A percentile compares a stretch with the other conserved stretches of the same genome.
Evolutionary conservation across 2,797 vertebrate genomes (phyloP).

Genomic region (Gymnopithys bicolor): DNA sequence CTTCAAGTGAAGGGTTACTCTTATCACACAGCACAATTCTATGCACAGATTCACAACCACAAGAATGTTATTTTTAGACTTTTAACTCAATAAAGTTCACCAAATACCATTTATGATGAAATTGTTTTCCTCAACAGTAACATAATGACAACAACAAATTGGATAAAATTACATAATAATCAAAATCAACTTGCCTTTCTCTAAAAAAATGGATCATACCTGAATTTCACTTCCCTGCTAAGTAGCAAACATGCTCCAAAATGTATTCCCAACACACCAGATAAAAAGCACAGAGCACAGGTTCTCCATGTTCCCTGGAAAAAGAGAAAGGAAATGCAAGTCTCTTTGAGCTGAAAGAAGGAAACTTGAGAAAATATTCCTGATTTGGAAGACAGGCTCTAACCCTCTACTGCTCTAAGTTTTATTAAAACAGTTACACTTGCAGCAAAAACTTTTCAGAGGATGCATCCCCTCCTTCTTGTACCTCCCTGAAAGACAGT

Average conservation of each 20-base stretch:
- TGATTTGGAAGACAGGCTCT: not conserved
- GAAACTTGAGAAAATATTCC: not conserved
- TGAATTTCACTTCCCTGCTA: slow-evolving; percentile 43
- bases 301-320: not conserved
- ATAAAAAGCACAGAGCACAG: not conserved
- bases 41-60: not conserved
- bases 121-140: not conserved
- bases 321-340: not conserved
- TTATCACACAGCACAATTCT: not conserved
- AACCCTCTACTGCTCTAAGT: not conserved
- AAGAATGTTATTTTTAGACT: not conserved
- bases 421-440: too few relatives aligned
- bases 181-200: not conserved
- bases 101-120: not conserved
- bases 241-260: slow-evolving; percentile 53
- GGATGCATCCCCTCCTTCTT: not conserved
- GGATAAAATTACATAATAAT: not conserved
- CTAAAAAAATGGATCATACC: not conserved
- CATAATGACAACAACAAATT: not conserved
- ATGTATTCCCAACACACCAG: not conserved
- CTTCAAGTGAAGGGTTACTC: not conserved
- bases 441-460: not conserved
- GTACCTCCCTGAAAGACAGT: not conserved
- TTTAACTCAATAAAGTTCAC: not conserved
- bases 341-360: fast-evolving